Evolutionary conservation across 1,140 invertebrate genomes (phyloP).

Genomic region (Dendroctonus valens): DNA sequence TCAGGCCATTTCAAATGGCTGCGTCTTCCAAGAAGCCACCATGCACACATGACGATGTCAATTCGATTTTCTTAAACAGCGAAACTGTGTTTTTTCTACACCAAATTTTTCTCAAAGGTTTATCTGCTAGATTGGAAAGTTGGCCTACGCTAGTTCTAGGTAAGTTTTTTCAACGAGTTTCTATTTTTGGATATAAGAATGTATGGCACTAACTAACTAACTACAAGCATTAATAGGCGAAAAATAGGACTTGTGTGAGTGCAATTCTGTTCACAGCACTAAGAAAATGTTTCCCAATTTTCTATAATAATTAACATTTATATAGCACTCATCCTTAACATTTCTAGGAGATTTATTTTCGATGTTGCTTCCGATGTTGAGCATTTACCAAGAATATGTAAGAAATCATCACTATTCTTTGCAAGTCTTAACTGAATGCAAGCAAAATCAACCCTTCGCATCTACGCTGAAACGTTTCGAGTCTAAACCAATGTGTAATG

Average conservation of each 20-base stretch:
- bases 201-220: background rate
- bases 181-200: background rate
- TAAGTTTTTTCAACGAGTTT: conserved; percentile 42
- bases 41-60: conserved; percentile 91
- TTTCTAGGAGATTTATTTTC: conserved; percentile 86
- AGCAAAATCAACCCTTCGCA: conserved; percentile 80
- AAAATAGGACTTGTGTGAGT: too few relatives aligned
- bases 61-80: conserved; percentile 93
- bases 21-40: conserved; percentile 91
- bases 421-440: conserved; percentile 93
- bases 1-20: conserved; percentile 91
- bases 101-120: conserved; percentile 93
- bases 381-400: conserved; percentile 94
- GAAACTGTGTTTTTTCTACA: conserved; percentile 93
- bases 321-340: background rate
- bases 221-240: too few relatives aligned
- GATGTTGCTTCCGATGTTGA: conserved; percentile 90
- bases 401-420: conserved; percentile 91
- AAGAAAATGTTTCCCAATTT: background rate
- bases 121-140: conserved; percentile 86
- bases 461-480: conserved; percentile 79
- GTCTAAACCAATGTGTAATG: conserved; percentile 78
- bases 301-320: background rate
- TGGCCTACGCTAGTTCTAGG: conserved; percentile 90
- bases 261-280: too few relatives aligned